These are phyloP conservation scores for Drosophila barbarae DNA, from an alignment of 2,888 invertebrate species.

Conservation along the genomic window DNA sequence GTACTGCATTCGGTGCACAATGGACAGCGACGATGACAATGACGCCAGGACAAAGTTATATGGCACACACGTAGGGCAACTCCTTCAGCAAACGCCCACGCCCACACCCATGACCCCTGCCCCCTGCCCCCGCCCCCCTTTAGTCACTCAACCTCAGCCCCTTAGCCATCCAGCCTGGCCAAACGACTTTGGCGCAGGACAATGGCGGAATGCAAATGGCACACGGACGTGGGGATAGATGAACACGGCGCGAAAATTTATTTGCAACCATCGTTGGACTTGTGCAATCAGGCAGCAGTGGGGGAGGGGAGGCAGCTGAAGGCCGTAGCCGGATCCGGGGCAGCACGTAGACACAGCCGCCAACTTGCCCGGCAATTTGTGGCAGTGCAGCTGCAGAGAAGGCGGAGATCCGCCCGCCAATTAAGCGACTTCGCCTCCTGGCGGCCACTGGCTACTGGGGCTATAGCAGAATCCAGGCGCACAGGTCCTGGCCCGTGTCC, in stretches of 20 bases:
- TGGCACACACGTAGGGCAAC: conserved; percentile 57
- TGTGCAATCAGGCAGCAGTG: conserved; percentile 16
- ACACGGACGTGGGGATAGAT: conserved; percentile 54
- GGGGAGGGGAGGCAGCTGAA: not conserved
- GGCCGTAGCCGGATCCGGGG: conserved; percentile 12
- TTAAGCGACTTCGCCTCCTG: conserved; percentile 47
- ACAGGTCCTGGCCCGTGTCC: conserved; percentile 1
- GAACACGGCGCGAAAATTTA: conserved; percentile 53
- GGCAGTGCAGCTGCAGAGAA: conserved; percentile 31
- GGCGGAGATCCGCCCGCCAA: conserved; percentile 51
- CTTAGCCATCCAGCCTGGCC: not conserved
- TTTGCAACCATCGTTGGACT: conserved; percentile 25
- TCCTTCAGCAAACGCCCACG: conserved; percentile 13
- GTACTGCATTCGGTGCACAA: conserved; percentile 49
- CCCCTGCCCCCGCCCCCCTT: not conserved
- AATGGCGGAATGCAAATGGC: conserved; percentile 69
- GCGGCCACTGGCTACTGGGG: conserved; percentile 2
- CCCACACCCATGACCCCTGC: not conserved
- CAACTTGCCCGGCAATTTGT: conserved; percentile 29
- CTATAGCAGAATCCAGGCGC: not conserved
- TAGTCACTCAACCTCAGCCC: not conserved
- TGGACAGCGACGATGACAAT: conserved; percentile 46
- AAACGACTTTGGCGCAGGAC: conserved; percentile 51
- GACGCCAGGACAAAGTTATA: conserved; percentile 56
- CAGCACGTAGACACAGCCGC: conserved; percentile 25